Evolutionary conservation across 1,140 invertebrate genomes (phyloP).

Genomic region (Ceratitis capitata): DNA sequence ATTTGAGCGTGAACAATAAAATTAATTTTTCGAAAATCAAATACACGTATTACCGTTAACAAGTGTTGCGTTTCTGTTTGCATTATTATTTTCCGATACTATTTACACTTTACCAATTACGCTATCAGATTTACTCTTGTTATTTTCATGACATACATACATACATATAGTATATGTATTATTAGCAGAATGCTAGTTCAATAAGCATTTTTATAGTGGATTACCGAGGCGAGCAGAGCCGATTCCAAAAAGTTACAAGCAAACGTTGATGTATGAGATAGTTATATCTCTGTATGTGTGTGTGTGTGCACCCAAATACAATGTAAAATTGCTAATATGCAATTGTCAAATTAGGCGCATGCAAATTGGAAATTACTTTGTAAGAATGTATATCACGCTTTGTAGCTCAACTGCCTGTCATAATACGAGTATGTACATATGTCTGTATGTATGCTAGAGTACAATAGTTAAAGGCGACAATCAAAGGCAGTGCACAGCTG

Average conservation of each 20-base stretch:
- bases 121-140: too few species aligned
- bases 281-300: neutral
- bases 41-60: too few species aligned
- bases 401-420: neutral
- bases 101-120: neutral
- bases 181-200: neutral
- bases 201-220: neutral
- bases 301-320: neutral
- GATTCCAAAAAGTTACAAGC: neutral
- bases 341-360: slow-evolving; percentile 46
- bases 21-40: too few species aligned
- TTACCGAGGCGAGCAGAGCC: neutral
- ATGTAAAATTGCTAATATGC: slow-evolving; percentile 12
- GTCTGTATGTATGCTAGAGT: neutral
- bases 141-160: too few species aligned
- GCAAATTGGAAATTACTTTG: slow-evolving; percentile 38
- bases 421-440: too few species aligned
- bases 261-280: neutral
- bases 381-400: neutral
- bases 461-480: neutral
- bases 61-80: too few species aligned
- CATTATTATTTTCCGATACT: neutral
- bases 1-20: too few species aligned
- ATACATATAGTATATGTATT: neutral
- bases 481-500: neutral